Conservation (phyloP, 2,888 invertebrate genomes). For the Stramonita haemastoma region DNA sequence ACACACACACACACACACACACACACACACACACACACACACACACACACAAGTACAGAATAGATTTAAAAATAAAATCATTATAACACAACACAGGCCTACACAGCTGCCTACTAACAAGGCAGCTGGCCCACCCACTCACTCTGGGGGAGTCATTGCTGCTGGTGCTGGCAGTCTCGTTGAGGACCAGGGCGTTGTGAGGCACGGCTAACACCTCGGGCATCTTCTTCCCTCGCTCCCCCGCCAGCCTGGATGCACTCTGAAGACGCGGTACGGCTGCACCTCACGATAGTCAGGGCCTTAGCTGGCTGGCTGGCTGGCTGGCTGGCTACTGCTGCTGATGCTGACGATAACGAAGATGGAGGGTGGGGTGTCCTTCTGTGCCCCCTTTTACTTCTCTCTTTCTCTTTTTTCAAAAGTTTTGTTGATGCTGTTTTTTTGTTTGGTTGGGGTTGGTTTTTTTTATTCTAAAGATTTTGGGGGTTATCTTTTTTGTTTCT, state of each 20-base stretch:
- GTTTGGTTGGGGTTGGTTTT: background rate
- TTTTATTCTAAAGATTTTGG: background rate
- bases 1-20: too few relatives aligned
- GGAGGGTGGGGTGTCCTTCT: background rate
- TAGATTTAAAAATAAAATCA: too few relatives aligned
- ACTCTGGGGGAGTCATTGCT: constrained; percentile 37
- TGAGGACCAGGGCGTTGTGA: constrained; percentile 5
- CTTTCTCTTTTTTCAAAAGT: background rate
- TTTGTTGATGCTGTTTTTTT: background rate
- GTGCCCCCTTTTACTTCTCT: background rate
- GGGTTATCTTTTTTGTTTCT: background rate
- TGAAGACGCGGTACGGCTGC: background rate
- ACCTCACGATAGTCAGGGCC: background rate
- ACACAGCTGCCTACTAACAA: too few relatives aligned
- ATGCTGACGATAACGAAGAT: background rate
- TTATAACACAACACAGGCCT: too few relatives aligned
- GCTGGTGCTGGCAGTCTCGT: constrained; percentile 30
- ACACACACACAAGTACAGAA: too few relatives aligned
- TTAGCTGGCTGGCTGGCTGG: background rate
- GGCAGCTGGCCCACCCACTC: too few relatives aligned
- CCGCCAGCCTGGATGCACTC: constrained; percentile 15
- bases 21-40: too few relatives aligned
- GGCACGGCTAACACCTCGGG: constrained; percentile 28
- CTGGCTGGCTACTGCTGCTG: background rate
- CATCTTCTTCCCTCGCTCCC: constrained; percentile 21